These are phyloP conservation scores for Philaenus spumarius DNA, from an alignment of 1,140 invertebrate species.

Conservation along the genomic window DNA sequence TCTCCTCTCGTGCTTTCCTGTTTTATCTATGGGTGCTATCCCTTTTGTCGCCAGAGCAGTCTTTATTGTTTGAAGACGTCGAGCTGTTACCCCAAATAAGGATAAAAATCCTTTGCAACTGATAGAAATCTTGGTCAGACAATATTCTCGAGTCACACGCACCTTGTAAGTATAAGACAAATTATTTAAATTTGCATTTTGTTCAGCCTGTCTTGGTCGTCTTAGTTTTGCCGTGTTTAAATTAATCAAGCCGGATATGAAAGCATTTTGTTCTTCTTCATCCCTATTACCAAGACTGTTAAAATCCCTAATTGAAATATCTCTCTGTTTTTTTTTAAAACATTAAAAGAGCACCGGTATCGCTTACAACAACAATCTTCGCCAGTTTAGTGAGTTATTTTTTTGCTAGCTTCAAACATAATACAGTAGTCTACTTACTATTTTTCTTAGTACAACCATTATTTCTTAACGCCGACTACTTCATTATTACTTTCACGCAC, in stretches of 20 bases:
- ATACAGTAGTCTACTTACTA: neutral
- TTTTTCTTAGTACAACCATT: neutral
- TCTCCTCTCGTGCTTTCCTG: too few relatives aligned
- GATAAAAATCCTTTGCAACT: too few relatives aligned
- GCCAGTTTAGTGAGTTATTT: neutral
- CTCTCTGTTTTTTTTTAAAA: neutral
- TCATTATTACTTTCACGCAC: neutral
- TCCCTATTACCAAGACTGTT: neutral
- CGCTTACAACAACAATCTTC: neutral
- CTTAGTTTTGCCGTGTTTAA: neutral
- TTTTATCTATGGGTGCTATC: too few relatives aligned
- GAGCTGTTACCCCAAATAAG: too few relatives aligned
- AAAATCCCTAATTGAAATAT: neutral
- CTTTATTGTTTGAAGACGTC: too few relatives aligned
- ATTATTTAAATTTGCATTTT: neutral
- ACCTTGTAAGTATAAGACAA: too few relatives aligned
- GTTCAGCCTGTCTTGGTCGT: neutral
- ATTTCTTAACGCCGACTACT: too few relatives aligned
- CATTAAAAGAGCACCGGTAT: neutral
- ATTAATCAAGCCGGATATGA: neutral
- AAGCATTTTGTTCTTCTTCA: neutral
- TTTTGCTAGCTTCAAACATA: slow-evolving; percentile 3
- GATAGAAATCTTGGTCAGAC: too few relatives aligned
- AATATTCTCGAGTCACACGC: too few relatives aligned
- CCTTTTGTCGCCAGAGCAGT: too few relatives aligned